Evolutionary conservation across 2,797 vertebrate species (phyloP).

Genomic region (Pangasius sanitwongsei): DNA sequence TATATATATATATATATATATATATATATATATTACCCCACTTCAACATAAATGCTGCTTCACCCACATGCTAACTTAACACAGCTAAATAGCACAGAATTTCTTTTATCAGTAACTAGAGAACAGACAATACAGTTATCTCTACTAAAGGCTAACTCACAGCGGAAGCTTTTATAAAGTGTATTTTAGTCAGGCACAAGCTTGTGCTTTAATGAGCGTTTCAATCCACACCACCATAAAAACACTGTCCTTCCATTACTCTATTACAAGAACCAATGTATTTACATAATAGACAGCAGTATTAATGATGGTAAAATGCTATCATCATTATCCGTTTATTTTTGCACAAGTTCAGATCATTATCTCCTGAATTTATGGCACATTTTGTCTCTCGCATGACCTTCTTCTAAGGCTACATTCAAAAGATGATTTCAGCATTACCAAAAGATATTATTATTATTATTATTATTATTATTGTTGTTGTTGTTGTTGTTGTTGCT

Average conservation of each 20-base stretch:
- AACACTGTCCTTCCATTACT: not conserved
- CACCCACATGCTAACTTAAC: not conserved
- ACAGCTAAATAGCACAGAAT: not conserved
- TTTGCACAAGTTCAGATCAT: not conserved
- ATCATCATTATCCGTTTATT: not conserved
- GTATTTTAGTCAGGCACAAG: not conserved
- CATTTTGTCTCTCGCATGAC: not conserved
- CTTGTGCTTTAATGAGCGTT: not conserved
- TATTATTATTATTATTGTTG: no score
- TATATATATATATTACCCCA: no score
- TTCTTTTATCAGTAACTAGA: not conserved
- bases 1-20: no score
- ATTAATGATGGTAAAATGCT: not conserved
- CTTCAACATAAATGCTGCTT: no score
- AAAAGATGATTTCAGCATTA: not conserved
- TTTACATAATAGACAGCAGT: not conserved
- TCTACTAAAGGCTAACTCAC: no score
- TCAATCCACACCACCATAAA: not conserved
- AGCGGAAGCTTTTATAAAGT: no score
- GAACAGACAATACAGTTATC: not conserved
- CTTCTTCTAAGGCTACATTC: not conserved
- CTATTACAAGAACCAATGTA: not conserved
- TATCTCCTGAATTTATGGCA: not conserved
- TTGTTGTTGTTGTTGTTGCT: no score
- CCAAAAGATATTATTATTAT: no score